phyloP scores from a whole-genome alignment of 2,888 invertebrate genomes.

The Liposcelis brunnea region DNA sequence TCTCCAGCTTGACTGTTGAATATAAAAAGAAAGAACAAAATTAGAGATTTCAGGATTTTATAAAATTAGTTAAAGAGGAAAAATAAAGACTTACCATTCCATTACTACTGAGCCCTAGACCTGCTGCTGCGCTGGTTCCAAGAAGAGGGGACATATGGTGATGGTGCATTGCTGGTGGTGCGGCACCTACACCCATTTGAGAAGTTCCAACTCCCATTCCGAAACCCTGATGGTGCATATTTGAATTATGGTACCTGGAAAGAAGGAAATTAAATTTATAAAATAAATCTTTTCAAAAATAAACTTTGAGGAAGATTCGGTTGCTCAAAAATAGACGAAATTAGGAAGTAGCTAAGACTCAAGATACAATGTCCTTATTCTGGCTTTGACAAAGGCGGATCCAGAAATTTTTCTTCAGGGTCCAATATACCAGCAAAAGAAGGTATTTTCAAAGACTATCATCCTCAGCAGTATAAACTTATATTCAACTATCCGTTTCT shows the following conservation, averaged over 20 bases:
- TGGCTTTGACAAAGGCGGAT: no score
- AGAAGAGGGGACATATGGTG: conserved; percentile 36
- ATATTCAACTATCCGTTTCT: no score
- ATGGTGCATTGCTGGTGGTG: conserved; percentile 43
- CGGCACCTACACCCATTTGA: conserved; percentile 26
- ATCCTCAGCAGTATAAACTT: no score
- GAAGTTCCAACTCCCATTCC: conserved; percentile 26
- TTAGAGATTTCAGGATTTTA: conserved; percentile 9
- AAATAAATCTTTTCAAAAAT: no score
- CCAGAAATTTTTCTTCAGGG: no score
- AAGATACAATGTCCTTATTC: no score
- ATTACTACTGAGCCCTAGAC: conserved; percentile 38
- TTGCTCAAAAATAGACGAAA: no score
- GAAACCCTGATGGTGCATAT: conserved; percentile 25
- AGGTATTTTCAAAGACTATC: no score
- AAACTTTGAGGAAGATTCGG: no score
- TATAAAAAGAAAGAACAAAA: conserved; percentile 22
- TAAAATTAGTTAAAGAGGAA: conserved; percentile 9
- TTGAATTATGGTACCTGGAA: conserved; percentile 22
- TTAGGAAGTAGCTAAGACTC: no score
- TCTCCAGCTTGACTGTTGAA: conserved; percentile 75
- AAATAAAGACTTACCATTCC: conserved; percentile 32
- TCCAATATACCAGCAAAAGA: no score
- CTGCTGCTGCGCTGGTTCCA: conserved; percentile 30
- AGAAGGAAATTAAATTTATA: no score